Conservation (phyloP, 2,113 vertebrate genomes). For the Brachyistius frenatus region DNA sequence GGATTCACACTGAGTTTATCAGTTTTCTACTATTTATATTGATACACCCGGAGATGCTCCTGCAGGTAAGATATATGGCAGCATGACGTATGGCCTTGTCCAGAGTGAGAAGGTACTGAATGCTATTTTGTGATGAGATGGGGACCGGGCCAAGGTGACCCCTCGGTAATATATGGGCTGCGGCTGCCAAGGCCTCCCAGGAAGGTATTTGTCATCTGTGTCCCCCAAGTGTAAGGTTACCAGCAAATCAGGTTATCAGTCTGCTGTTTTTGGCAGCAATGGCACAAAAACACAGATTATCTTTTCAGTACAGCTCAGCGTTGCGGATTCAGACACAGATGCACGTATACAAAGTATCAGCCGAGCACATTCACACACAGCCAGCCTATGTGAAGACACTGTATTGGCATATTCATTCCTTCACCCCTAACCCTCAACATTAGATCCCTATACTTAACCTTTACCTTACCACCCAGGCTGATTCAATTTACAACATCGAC, state of each 20-base stretch:
- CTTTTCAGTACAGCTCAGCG: slow-evolving; percentile 53
- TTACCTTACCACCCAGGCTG: slow-evolving; percentile 21
- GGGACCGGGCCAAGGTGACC: slow-evolving; percentile 83
- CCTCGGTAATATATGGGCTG: slow-evolving; percentile 80
- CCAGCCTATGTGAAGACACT: not conserved
- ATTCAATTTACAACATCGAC: slow-evolving; percentile 2
- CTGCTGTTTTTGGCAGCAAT: slow-evolving; percentile 74
- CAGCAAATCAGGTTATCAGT: slow-evolving; percentile 82
- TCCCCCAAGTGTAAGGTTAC: slow-evolving; percentile 79
- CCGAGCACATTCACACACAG: not conserved
- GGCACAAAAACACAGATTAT: slow-evolving; percentile 80
- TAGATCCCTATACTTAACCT: slow-evolving; percentile 37
- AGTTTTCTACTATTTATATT: slow-evolving; percentile 69
- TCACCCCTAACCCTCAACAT: slow-evolving; percentile 12
- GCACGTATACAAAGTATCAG: slow-evolving; percentile 21
- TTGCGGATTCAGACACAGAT: slow-evolving; percentile 30
- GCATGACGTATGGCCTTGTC: slow-evolving; percentile 77
- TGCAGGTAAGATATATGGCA: slow-evolving; percentile 70
- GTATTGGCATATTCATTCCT: slow-evolving; percentile 12
- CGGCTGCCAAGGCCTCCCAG: slow-evolving; percentile 82
- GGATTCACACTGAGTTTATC: slow-evolving; percentile 69
- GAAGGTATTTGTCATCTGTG: slow-evolving; percentile 83
- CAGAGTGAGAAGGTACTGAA: slow-evolving; percentile 70
- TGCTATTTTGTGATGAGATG: slow-evolving; percentile 80
- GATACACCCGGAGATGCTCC: slow-evolving; percentile 64